A percentile compares a stretch with the other conserved stretches of the same genome.
These are phyloP conservation scores for Palythoa caribaeorum DNA, from an alignment of 92 coral and sea anemone species.

Conservation along the genomic window DNA sequence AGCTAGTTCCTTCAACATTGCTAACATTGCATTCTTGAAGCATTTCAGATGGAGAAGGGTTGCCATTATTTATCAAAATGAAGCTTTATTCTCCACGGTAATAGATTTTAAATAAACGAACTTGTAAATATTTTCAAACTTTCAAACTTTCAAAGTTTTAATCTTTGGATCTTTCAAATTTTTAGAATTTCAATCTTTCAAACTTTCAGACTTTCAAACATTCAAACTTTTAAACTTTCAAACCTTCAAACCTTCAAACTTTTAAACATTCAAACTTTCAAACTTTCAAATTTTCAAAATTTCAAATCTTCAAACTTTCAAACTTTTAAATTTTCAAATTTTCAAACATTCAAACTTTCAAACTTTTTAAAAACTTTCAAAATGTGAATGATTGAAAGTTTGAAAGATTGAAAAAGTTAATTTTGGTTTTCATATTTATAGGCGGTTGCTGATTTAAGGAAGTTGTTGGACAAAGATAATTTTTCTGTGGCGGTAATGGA, in stretches of 20 bases:
- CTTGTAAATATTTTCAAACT: background rate
- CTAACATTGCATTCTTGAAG: slow-evolving; percentile 62
- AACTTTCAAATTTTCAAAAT: too few relatives aligned
- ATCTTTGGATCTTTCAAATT: too few relatives aligned
- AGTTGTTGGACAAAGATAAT: slow-evolving; percentile 49
- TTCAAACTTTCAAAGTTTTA: too few relatives aligned
- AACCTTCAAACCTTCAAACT: too few relatives aligned
- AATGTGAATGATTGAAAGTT: background rate
- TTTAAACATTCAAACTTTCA: too few relatives aligned
- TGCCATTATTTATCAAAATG: slow-evolving; percentile 64
- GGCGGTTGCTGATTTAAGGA: slow-evolving; percentile 52
- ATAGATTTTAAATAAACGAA: background rate
- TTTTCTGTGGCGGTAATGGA: slow-evolving; percentile 52
- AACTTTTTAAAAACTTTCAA: too few relatives aligned
- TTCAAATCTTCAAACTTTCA: too few relatives aligned
- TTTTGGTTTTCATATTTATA: background rate
- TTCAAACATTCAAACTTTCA: too few relatives aligned
- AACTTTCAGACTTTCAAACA: too few relatives aligned
- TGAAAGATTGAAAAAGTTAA: background rate
- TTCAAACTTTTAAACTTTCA: too few relatives aligned
- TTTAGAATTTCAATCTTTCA: too few relatives aligned
- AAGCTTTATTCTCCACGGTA: slow-evolving; percentile 64
- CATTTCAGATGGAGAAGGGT: slow-evolving; percentile 60
- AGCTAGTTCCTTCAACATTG: slow-evolving; percentile 55
- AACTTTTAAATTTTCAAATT: too few relatives aligned